phyloP scores from a whole-genome alignment of 2,797 vertebrate species.

The Notamacropus eugenii region DNA sequence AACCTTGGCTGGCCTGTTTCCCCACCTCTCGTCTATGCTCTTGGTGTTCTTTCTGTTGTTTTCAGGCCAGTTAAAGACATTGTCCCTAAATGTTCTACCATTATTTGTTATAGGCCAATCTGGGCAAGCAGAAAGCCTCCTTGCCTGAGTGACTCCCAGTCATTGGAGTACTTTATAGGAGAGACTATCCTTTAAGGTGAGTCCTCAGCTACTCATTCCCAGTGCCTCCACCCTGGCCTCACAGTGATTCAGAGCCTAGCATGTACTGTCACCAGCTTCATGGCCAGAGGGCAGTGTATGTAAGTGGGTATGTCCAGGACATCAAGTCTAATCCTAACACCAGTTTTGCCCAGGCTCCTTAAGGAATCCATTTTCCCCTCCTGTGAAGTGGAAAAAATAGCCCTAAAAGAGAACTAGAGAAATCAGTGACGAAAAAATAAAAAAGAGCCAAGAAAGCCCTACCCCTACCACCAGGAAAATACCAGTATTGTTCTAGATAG shows the following conservation, averaged over 20 bases:
- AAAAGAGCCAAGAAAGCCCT: not conserved
- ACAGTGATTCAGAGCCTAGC: not conserved
- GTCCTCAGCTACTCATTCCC: not conserved
- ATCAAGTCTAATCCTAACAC: not conserved
- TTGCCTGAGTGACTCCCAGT: not conserved
- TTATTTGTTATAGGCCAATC: not conserved
- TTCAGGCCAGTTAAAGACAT: not conserved
- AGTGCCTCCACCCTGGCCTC: accelerated
- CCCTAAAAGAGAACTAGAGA: not conserved
- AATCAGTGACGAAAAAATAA: not conserved
- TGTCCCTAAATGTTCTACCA: not conserved
- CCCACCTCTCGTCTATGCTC: not conserved
- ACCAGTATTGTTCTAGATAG: not conserved
- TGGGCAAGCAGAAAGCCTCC: not conserved
- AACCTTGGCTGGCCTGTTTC: not conserved
- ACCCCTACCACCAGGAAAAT: not conserved
- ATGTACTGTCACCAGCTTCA: accelerated
- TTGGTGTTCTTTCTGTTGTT: not conserved
- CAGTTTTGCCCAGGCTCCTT: not conserved
- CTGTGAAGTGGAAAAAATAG: not conserved
- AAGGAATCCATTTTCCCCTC: not conserved
- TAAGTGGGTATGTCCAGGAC: not conserved
- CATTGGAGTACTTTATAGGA: not conserved
- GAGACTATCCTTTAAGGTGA: not conserved
- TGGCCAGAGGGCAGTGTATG: not conserved